Conservation (phyloP, 2,888 invertebrate genomes). For the Philonicus albiceps region DNA sequence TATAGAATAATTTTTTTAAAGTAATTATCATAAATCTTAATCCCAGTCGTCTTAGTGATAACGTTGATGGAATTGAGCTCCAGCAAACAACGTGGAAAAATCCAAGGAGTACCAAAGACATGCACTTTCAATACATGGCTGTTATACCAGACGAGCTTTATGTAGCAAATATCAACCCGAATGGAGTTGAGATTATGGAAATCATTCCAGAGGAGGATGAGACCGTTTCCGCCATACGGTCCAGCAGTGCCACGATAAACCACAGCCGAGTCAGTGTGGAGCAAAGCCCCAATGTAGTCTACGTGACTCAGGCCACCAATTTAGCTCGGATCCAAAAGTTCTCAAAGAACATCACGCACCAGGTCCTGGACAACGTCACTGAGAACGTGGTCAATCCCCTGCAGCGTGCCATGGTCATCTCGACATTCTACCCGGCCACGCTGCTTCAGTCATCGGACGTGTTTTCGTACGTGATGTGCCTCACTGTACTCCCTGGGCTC, state of each 20-base stretch:
- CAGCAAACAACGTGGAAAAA: constrained; percentile 58
- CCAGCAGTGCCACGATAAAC: constrained; percentile 60
- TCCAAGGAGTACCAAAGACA: constrained; percentile 55
- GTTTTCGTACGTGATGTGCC: constrained; percentile 62
- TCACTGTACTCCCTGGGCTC: constrained; percentile 60
- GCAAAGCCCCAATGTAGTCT: constrained; percentile 45
- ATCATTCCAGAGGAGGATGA: constrained; percentile 63
- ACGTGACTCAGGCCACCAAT: constrained; percentile 16
- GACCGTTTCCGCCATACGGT: constrained; percentile 58
- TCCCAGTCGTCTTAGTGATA: constrained; percentile 50
- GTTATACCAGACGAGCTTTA: constrained; percentile 50
- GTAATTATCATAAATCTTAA: background rate
- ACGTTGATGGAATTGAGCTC: constrained; percentile 60
- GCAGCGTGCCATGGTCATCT: constrained; percentile 58
- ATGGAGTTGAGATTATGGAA: constrained; percentile 63
- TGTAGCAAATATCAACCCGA: constrained; percentile 60
- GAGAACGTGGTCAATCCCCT: constrained; percentile 58
- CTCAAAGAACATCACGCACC: constrained; percentile 57
- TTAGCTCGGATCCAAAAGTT: constrained; percentile 55
- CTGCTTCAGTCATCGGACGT: constrained; percentile 59
- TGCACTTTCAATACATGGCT: constrained; percentile 58
- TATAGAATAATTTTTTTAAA: background rate
- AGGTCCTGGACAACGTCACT: constrained; percentile 57
- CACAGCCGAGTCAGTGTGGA: constrained; percentile 49
- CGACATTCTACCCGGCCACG: constrained; percentile 60